Conservation (phyloP, 2,113 vertebrate species). For the Anguilla japonica region DNA sequence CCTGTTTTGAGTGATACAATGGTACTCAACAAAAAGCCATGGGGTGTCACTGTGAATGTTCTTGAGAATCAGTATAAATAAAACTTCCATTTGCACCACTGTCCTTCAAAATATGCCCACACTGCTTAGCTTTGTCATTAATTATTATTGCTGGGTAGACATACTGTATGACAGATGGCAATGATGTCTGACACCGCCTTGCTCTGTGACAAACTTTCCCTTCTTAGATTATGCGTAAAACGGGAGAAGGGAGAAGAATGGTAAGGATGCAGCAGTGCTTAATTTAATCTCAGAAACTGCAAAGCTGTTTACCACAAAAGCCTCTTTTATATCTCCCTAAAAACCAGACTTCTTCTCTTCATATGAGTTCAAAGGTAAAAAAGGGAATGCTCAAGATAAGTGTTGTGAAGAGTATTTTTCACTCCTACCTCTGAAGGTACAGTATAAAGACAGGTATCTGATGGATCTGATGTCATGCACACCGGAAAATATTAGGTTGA, state of each 20-base stretch:
- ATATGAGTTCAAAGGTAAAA: background rate
- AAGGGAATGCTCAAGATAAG: background rate
- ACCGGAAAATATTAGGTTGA: background rate
- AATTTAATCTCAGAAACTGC: background rate
- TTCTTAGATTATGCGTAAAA: background rate
- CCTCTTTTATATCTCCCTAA: background rate
- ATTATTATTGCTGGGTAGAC: background rate
- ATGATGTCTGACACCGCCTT: background rate
- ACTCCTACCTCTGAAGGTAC: background rate
- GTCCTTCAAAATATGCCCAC: background rate
- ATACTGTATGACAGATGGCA: background rate
- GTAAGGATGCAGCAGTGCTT: background rate
- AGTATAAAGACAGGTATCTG: background rate
- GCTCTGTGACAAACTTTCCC: background rate
- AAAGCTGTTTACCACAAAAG: background rate
- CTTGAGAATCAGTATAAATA: background rate
- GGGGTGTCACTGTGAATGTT: background rate
- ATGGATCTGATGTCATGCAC: background rate
- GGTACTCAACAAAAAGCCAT: background rate
- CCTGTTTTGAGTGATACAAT: background rate
- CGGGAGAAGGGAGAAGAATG: background rate
- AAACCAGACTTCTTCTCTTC: background rate
- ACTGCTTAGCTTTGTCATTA: too few species aligned
- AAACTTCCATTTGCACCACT: background rate
- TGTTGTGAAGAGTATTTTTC: background rate